Evolutionary conservation across 2,797 vertebrate species (phyloP), one percentile per base, ranked within the genome.

Genomic region (Spondyliosoma cantharus): DNA sequence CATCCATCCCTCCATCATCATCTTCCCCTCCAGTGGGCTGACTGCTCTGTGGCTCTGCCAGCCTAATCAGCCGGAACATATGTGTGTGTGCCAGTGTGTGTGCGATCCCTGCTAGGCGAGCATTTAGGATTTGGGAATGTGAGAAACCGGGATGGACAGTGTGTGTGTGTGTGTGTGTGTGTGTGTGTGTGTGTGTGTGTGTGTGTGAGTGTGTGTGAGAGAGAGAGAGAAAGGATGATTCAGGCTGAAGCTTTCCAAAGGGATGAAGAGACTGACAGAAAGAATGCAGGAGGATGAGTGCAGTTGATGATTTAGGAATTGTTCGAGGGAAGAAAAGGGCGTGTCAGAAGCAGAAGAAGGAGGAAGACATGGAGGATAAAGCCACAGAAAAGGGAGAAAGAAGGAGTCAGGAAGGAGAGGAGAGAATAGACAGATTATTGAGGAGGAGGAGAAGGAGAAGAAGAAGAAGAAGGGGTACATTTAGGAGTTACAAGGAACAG

Each of bases 51-150:
- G 50, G 75, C 74, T 86, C 61, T 74, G 84, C 86, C 85, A 87
- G 82, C 80, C 86, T 92, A 90, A 93, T 90, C 91, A 89, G 54
- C 84, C 57, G 2, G 65, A 86, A 89, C 89, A 91, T 84, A 74
- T 90, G 78, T 84, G 67, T 87, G 66, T 70, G 64, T 76, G 71
- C 71, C n/a, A 71, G 66, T 73, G 62, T 82, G 74, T 86, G 79
- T 83, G 77, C 59, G 64, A 74, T 85, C 73, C 76, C 61, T 81
- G 76, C 71, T 50, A 64, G 61, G 74, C 22, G 58, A 75, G 45
- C 66, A 43, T 69, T 60, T 61, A 63, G 74, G 76, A 76, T 84
- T 84, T 66, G 70, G 64, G 64, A 85, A 71, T 53, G 71, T 45
- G 64, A 52, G 66, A 72, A 84, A 69, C 20, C 54, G 42, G 74